These are phyloP conservation scores for Lepidurus arcticus DNA, from an alignment of 1,140 invertebrate genomes.

Conservation along the genomic window DNA sequence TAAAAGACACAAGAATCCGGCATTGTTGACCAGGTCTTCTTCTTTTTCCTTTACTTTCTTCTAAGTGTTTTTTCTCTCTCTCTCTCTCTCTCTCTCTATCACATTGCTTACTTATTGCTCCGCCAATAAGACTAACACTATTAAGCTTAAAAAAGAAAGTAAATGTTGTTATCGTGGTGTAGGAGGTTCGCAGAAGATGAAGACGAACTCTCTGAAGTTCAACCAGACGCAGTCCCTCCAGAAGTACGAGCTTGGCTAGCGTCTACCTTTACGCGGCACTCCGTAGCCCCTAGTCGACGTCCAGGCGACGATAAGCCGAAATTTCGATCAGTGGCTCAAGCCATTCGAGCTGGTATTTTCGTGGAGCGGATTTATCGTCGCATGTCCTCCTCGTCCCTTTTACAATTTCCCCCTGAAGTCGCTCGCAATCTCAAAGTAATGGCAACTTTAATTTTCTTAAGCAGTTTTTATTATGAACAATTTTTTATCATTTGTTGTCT, in stretches of 20 bases:
- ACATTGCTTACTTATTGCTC: constrained; percentile 9
- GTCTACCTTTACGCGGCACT: constrained; percentile 92
- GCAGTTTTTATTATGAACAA: constrained; percentile 21
- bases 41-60: not conserved
- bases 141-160: not conserved
- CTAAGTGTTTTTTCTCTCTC: not conserved
- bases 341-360: constrained; percentile 93
- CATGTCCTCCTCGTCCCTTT: constrained; percentile 73
- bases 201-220: constrained; percentile 90
- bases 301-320: constrained; percentile 73
- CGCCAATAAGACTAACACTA: not conserved
- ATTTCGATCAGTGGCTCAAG: constrained; percentile 94
- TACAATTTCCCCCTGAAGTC: constrained; percentile 85
- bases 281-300: constrained; percentile 55
- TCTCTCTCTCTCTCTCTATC: not conserved
- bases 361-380: constrained; percentile 91
- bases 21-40: not conserved
- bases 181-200: constrained; percentile 78
- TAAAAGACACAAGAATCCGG: constrained; percentile 4
- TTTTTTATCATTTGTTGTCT: not conserved
- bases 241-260: constrained; percentile 96
- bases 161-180: constrained; percentile 32
- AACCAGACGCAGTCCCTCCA: constrained; percentile 87
- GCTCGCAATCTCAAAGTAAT: constrained; percentile 78
- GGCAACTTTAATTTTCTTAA: not conserved